phyloP scores from a whole-genome alignment of 2,113 vertebrate genomes.

The Hemichromis elongatus region DNA sequence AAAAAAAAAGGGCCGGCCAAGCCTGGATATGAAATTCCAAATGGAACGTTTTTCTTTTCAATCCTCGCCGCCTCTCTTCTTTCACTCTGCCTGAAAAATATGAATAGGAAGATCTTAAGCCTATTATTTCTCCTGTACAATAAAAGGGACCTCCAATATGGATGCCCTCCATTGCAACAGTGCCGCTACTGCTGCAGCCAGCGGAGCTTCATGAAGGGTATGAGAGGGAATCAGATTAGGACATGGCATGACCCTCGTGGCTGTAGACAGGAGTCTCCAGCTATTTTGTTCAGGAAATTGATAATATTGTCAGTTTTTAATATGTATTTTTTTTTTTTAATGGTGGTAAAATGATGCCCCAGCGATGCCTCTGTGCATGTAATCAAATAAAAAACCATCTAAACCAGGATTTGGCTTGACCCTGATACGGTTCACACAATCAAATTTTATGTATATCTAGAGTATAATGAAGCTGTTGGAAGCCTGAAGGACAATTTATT shows the following conservation, averaged over 20 bases:
- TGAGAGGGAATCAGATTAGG: constrained; percentile 16
- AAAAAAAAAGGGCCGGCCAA: constrained; percentile 51
- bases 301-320: neutral
- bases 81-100: constrained; percentile 58
- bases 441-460: neutral
- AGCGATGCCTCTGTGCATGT: neutral
- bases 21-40: constrained; percentile 64
- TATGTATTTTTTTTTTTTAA: neutral
- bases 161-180: constrained; percentile 26
- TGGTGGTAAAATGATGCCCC: constrained; percentile 14
- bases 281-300: constrained; percentile 28
- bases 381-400: neutral
- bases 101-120: constrained; percentile 74
- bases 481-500: neutral
- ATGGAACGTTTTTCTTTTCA: constrained; percentile 65
- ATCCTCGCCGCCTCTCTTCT: constrained; percentile 42
- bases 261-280: constrained; percentile 45
- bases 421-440: neutral
- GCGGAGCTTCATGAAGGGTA: constrained; percentile 3
- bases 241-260: constrained; percentile 7
- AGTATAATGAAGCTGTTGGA: neutral
- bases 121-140: constrained; percentile 72
- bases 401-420: neutral
- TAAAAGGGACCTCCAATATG: constrained; percentile 65
- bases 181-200: neutral